Evolutionary conservation across 2,888 invertebrate genomes (phyloP).

Genomic region (Leptopilina myrica): DNA sequence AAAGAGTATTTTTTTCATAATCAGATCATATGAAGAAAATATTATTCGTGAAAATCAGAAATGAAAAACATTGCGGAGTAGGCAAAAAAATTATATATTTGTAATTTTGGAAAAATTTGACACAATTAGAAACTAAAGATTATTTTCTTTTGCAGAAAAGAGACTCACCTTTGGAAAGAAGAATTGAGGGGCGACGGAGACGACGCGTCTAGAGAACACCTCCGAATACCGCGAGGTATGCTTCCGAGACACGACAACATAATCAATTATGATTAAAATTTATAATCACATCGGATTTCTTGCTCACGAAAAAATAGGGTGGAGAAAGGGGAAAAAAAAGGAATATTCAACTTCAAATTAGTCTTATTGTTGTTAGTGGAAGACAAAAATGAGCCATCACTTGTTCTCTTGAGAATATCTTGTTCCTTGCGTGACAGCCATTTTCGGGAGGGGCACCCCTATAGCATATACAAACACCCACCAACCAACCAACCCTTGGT

Average conservation of each 20-base stretch:
- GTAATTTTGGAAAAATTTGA: no score
- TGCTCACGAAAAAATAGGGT: no score
- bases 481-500: slow-evolving; percentile 53
- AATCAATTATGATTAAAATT: slow-evolving; percentile 67
- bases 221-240: slow-evolving; percentile 58
- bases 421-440: slow-evolving; percentile 73
- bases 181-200: slow-evolving; percentile 35
- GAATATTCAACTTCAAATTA: slow-evolving; percentile 66
- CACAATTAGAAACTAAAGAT: neutral
- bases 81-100: no score
- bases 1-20: no score
- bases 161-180: slow-evolving; percentile 20
- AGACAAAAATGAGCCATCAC: slow-evolving; percentile 54
- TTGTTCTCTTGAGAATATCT: slow-evolving; percentile 66
- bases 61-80: no score
- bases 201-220: slow-evolving; percentile 37
- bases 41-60: no score
- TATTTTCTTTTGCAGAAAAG: neutral
- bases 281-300: slow-evolving; percentile 61
- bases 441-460: slow-evolving; percentile 73
- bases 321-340: neutral
- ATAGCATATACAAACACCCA: slow-evolving; percentile 59
- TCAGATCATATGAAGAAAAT: no score
- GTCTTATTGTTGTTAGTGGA: slow-evolving; percentile 51
- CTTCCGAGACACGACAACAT: slow-evolving; percentile 68